A percentile compares a stretch with the other conserved stretches of the same genome.
Conservation (phyloP, 2,797 vertebrate genomes). For the Uromys caudimaculatus region DNA sequence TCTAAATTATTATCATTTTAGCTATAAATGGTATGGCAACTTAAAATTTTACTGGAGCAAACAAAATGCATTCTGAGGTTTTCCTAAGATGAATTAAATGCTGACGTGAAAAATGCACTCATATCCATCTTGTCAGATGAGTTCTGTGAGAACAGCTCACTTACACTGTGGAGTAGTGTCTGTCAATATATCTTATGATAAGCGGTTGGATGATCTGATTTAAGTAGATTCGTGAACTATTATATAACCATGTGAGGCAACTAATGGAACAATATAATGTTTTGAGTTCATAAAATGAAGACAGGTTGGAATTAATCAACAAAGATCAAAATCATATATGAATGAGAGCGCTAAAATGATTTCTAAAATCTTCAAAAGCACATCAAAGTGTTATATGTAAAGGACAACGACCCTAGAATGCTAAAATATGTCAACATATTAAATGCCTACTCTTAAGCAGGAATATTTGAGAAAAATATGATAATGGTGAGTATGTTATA, state of each 20-base stretch:
- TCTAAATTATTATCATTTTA: not conserved
- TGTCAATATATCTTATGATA: not conserved
- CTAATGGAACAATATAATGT: not conserved
- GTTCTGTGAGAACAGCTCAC: not conserved
- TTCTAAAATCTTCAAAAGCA: conserved; percentile 7
- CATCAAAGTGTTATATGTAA: not conserved
- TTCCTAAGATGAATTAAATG: conserved; percentile 28
- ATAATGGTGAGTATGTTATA: not conserved
- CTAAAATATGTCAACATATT: conserved; percentile 5
- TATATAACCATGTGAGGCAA: not conserved
- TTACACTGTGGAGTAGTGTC: not conserved
- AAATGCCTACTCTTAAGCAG: not conserved
- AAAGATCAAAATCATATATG: not conserved
- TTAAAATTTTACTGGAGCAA: not conserved
- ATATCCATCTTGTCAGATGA: not conserved
- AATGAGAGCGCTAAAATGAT: not conserved
- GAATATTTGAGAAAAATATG: conserved; percentile 12
- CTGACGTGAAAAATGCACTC: not conserved
- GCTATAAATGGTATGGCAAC: not conserved
- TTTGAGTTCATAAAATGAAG: not conserved
- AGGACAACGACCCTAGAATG: not conserved
- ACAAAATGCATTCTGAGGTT: not conserved
- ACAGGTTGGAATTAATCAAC: not conserved
- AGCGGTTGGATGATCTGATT: not conserved
- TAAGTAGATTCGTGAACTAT: not conserved